phyloP scores from a whole-genome alignment of 2,888 invertebrate genomes.

The Conistra vaccinii region DNA sequence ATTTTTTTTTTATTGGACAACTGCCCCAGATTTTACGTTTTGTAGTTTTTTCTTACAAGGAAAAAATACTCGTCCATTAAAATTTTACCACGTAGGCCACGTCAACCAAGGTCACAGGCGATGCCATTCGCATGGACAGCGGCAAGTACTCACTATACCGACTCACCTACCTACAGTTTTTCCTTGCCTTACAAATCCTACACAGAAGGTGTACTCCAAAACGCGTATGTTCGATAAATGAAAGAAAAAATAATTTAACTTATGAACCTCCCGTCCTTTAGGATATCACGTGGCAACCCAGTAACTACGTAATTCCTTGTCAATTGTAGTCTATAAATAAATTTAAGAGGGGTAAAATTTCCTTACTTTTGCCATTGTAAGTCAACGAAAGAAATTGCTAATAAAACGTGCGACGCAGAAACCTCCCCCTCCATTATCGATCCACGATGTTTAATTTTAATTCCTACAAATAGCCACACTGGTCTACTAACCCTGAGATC shows the following conservation, averaged over 20 bases:
- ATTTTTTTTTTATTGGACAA: background rate
- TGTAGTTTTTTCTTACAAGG: background rate
- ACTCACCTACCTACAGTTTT: background rate
- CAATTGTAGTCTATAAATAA: conserved; percentile 6
- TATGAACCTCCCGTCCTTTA: background rate
- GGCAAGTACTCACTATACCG: background rate
- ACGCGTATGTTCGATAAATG: background rate
- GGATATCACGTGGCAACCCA: too few relatives aligned
- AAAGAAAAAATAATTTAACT: background rate
- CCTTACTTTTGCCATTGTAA: background rate
- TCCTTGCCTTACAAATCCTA: background rate
- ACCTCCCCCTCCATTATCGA: background rate
- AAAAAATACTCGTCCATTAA: background rate
- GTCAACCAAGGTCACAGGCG: background rate
- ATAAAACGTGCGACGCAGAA: background rate
- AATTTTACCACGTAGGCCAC: background rate
- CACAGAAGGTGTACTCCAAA: background rate
- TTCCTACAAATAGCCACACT: background rate
- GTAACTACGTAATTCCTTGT: background rate
- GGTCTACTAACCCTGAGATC: background rate
- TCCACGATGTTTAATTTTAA: background rate
- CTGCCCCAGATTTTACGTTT: background rate
- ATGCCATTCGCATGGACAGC: background rate
- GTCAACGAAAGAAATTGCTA: background rate
- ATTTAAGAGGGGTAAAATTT: background rate